Evolutionary conservation across 2,113 vertebrate genomes (phyloP).

Genomic region (Elephantulus edwardii): DNA sequence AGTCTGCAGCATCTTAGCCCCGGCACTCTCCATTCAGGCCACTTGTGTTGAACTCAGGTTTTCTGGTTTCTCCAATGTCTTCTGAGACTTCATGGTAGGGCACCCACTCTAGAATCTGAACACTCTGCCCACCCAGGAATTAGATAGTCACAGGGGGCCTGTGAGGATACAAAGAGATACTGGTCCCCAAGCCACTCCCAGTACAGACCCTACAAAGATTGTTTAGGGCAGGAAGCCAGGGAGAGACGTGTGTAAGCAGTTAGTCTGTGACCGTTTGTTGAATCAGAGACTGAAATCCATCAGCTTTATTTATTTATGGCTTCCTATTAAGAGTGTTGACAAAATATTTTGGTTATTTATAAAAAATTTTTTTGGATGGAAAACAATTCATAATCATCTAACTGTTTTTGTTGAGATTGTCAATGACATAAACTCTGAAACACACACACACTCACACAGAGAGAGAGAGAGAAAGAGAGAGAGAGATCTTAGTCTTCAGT

Average conservation of each 20-base stretch:
- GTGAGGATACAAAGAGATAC: background rate
- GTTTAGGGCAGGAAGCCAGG: background rate
- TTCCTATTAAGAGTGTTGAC: slow-evolving; percentile 78
- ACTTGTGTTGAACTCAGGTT: slow-evolving; percentile 36
- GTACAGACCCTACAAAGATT: slow-evolving; percentile 41
- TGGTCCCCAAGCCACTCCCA: background rate
- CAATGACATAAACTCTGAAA: slow-evolving; percentile 85
- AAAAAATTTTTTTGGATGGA: slow-evolving; percentile 67
- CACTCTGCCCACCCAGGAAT: slow-evolving; percentile 30
- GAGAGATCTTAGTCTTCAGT: too few species aligned
- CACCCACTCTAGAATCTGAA: background rate
- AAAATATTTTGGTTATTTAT: slow-evolving; percentile 77
- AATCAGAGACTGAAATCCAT: slow-evolving; percentile 82
- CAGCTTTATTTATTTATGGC: slow-evolving; percentile 89
- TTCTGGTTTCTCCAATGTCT: slow-evolving; percentile 50
- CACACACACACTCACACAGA: too few species aligned
- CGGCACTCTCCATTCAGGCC: slow-evolving; percentile 6
- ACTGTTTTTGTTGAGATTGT: slow-evolving; percentile 85
- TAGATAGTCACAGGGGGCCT: too few species aligned
- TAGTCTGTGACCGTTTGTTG: slow-evolving; percentile 72
- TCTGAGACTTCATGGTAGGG: background rate
- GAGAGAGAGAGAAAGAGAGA: too few species aligned
- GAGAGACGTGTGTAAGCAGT: slow-evolving; percentile 25
- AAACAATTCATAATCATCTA: slow-evolving; percentile 71
- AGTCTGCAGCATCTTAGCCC: background rate